phyloP scores from a whole-genome alignment of 2,888 invertebrate species.

The Mesorhabditis sp. region DNA sequence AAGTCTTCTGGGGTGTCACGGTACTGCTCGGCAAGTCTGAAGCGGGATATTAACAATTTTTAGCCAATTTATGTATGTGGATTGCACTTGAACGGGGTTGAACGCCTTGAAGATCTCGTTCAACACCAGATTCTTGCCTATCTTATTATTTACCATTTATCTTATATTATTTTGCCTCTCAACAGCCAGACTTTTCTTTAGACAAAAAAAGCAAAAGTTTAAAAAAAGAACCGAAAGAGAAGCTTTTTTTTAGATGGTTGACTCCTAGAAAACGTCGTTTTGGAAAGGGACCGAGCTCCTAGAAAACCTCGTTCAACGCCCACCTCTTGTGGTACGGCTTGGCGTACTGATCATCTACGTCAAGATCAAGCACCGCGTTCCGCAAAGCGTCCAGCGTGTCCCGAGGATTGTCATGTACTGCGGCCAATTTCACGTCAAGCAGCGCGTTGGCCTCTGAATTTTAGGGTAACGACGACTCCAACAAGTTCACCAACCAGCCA shows the following conservation, averaged over 20 bases:
- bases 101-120: too few species aligned
- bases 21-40: conserved; percentile 26
- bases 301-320: not conserved
- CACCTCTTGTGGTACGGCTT: conserved; percentile 36
- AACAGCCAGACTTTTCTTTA: too few species aligned
- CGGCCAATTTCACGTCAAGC: conserved; percentile 38
- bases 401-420: conserved; percentile 39
- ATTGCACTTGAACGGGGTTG: too few species aligned
- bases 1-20: conserved; percentile 21
- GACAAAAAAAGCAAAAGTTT: too few species aligned
- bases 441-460: conserved; percentile 35
- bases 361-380: conserved; percentile 29
- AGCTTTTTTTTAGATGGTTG: too few species aligned
- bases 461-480: not conserved
- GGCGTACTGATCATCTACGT: conserved; percentile 23
- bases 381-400: conserved; percentile 34
- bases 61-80: too few species aligned
- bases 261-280: not conserved
- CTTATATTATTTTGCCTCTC: too few species aligned
- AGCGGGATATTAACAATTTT: not conserved
- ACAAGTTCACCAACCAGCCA: conserved; percentile 19
- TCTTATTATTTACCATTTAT: too few species aligned
- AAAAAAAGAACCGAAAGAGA: too few species aligned
- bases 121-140: too few species aligned
- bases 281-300: not conserved